A percentile compares a stretch with the other conserved stretches of the same genome.
Evolutionary conservation across 1,140 invertebrate genomes (phyloP).

Genomic region (Calliopsis andreniformis): DNA sequence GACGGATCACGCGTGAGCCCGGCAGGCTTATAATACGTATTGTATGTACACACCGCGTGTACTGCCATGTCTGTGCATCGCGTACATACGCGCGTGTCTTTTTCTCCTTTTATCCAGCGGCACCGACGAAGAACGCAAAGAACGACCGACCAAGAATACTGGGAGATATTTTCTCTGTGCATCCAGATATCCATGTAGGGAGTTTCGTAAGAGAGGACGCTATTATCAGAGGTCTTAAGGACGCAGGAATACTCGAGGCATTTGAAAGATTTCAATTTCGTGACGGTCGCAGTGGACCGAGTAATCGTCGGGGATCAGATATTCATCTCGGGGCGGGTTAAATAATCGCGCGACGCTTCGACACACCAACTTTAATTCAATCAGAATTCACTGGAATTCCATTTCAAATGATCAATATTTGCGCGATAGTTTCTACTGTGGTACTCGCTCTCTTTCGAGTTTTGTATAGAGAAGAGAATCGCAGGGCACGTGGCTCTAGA

Average conservation of each 20-base stretch:
- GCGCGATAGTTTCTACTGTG: slow-evolving; percentile 1
- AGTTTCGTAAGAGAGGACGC: slow-evolving; percentile 26
- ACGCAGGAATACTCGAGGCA: slow-evolving; percentile 27
- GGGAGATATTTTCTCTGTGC: slow-evolving; percentile 29
- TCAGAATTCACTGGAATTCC: slow-evolving; percentile 14
- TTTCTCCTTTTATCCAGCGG: slow-evolving; percentile 39
- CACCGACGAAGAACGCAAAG: slow-evolving; percentile 1
- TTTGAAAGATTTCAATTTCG: slow-evolving; percentile 54
- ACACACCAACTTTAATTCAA: slow-evolving; percentile 48
- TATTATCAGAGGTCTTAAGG: slow-evolving; percentile 45
- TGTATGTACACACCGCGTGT: not conserved
- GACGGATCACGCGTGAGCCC: slow-evolving; percentile 41
- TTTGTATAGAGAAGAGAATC: not conserved
- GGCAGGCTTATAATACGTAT: slow-evolving; percentile 3
- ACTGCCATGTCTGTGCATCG: not conserved
- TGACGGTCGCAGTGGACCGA: slow-evolving; percentile 21
- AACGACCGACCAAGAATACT: slow-evolving; percentile 35
- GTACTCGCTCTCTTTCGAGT: slow-evolving; percentile 4
- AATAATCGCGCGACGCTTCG: slow-evolving; percentile 24
- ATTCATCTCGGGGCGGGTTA: slow-evolving; percentile 17
- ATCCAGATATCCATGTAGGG: slow-evolving; percentile 34
- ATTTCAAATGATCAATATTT: slow-evolving; percentile 44
- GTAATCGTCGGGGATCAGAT: slow-evolving; percentile 40
- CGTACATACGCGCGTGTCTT: slow-evolving; percentile 1
- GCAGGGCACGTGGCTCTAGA: not conserved